Evolutionary conservation across 2,888 invertebrate species (phyloP), one percentile per base, ranked within the genome.

Genomic region (Craniophora ligustri): DNA sequence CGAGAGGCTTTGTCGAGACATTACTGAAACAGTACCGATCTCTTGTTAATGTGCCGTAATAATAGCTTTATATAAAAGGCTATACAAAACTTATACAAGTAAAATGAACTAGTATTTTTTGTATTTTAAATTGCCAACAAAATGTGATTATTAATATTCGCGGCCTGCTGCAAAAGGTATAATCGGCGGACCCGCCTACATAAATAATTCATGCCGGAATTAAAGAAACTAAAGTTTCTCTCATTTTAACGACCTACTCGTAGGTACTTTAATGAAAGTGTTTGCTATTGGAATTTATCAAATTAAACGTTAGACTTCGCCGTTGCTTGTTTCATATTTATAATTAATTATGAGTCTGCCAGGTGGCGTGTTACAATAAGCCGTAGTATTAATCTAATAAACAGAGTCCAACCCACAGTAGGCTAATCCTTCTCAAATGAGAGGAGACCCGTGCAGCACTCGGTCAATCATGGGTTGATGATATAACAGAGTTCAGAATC

Each of bases 121-220:
- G 51, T 51, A 51, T 31, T 31, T 18, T 26, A 54, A 71, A 67
- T 64, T 56, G 39, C 32, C 18, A 41, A 44, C 42, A 55, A 71
- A 71, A 47, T 63, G 49, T 57, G 67, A 71, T 60, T 70, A 71
- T 75, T 75, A 72, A 76, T 71, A 73, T 74, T 72, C 70, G 64
- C 46, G 57, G 56, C 58, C 64, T 48, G 68, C 67, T 58, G 35
- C 55, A 44, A 62, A 53, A 73, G 66, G 67, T 71, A 65, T 72
- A 67, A 77, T 62, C 50, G 66, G 66, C 53, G 66, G 64, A 67
- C 69, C 74, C 67, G 65, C 72, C 69, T 62, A 67, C 62, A 78
- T 81, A 76, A 81, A 81, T 81, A 80, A 82, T 81, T 80, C 79
- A 81, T 79, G 74, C 54, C 57, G 66, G 71, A 82, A 76, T 82